Conservation (phyloP, 2,797 vertebrate species). For the Parambassis ranga region DNA sequence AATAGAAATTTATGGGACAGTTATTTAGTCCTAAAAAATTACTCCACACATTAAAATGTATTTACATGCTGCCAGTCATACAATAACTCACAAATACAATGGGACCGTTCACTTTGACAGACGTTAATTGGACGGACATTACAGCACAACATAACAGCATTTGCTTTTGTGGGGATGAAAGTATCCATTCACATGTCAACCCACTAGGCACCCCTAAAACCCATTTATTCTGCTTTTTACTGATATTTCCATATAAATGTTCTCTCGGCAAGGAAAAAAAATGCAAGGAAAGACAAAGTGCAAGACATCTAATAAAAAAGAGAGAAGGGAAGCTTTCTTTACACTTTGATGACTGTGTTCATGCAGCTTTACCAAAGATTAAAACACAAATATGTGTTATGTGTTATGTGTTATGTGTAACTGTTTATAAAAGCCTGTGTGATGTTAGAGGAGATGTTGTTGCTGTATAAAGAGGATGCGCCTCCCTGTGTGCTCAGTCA, state of each 20-base stretch:
- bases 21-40: neutral
- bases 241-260: slow-evolving; percentile 13
- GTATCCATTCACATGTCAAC: neutral
- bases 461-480: neutral
- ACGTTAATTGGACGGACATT: slow-evolving; percentile 1
- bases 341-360: neutral
- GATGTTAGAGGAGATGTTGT: neutral
- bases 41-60: neutral
- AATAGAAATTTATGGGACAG: too few relatives aligned
- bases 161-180: neutral
- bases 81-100: neutral
- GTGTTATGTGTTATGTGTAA: too few relatives aligned
- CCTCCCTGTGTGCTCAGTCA: neutral
- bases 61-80: neutral
- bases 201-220: neutral
- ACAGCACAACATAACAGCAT: neutral
- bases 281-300: neutral
- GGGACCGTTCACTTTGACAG: neutral
- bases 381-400: neutral
- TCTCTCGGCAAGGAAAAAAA: neutral
- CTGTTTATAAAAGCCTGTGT: neutral
- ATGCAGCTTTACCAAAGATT: neutral
- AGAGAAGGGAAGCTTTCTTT: neutral
- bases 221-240: slow-evolving; percentile 10
- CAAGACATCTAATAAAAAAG: neutral